These are phyloP conservation scores for Oreohelix idahoensis DNA, from an alignment of 1,140 invertebrate genomes.

Conservation along the genomic window DNA sequence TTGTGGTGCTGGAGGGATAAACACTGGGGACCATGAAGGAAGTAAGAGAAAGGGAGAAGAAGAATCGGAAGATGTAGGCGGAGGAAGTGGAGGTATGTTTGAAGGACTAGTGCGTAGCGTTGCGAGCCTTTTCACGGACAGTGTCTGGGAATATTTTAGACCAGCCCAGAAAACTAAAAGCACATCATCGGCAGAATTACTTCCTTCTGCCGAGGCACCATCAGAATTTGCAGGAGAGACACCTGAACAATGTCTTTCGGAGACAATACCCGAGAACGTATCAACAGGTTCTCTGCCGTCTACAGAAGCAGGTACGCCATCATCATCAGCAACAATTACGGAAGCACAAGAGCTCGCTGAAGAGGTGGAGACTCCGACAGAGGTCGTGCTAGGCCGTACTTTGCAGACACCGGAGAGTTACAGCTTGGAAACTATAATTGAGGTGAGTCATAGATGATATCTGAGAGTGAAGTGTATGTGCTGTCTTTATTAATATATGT, in stretches of 20 bases:
- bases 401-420: neutral
- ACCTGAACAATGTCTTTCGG: neutral
- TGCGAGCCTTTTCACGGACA: neutral
- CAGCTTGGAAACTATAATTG: neutral
- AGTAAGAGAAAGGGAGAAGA: neutral
- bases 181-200: neutral
- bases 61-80: neutral
- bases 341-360: neutral
- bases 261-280: neutral
- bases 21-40: neutral
- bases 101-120: conserved; percentile 2
- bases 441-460: neutral
- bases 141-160: neutral
- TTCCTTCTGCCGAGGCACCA: neutral
- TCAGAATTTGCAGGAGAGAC: neutral
- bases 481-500: too few relatives aligned
- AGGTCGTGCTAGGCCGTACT: neutral
- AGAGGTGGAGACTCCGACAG: neutral
- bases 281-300: neutral
- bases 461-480: neutral
- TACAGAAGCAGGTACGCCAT: neutral
- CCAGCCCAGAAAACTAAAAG: neutral
- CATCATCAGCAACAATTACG: neutral
- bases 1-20: neutral
- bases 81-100: conserved; percentile 2